Evolutionary conservation across 2,888 invertebrate species (phyloP).

Genomic region (Cynaeus angustus): DNA sequence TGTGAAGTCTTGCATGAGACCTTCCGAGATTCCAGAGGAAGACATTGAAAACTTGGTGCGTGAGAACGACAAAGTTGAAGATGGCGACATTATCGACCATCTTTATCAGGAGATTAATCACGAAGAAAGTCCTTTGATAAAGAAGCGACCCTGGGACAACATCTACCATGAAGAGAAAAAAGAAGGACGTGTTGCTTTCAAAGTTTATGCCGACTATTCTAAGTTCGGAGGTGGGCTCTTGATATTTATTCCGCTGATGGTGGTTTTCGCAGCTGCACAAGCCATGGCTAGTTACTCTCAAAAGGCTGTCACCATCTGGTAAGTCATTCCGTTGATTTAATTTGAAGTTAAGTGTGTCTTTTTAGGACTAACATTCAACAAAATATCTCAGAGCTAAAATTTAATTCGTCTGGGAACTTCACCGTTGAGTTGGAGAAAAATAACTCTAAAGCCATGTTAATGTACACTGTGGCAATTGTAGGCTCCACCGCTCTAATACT

Average conservation of each 20-base stretch:
- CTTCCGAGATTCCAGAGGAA: constrained; percentile 78
- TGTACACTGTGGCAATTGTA: constrained; percentile 27
- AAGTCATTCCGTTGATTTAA: no score
- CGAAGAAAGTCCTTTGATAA: constrained; percentile 14
- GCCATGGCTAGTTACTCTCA: constrained; percentile 54
- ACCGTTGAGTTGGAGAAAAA: background rate
- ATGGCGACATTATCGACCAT: constrained; percentile 14
- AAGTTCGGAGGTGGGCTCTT: constrained; percentile 56
- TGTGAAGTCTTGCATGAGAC: constrained; percentile 43
- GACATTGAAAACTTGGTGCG: constrained; percentile 83
- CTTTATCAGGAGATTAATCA: constrained; percentile 12
- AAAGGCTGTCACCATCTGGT: constrained; percentile 61
- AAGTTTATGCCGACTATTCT: constrained; percentile 61
- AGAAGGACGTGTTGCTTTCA: constrained; percentile 58
- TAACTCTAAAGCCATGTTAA: constrained; percentile 34
- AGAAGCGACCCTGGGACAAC: constrained; percentile 50
- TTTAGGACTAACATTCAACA: constrained; percentile 34
- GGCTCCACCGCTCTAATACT: constrained; percentile 14
- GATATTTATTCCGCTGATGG: constrained; percentile 36
- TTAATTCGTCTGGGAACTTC: background rate
- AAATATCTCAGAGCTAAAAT: constrained; percentile 23
- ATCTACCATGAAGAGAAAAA: constrained; percentile 60
- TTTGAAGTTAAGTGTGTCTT: constrained; percentile 35
- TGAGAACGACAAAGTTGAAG: constrained; percentile 63
- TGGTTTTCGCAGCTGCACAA: constrained; percentile 59